Conservation (phyloP, 2,888 invertebrate species). For the Synergus umbraculus region DNA sequence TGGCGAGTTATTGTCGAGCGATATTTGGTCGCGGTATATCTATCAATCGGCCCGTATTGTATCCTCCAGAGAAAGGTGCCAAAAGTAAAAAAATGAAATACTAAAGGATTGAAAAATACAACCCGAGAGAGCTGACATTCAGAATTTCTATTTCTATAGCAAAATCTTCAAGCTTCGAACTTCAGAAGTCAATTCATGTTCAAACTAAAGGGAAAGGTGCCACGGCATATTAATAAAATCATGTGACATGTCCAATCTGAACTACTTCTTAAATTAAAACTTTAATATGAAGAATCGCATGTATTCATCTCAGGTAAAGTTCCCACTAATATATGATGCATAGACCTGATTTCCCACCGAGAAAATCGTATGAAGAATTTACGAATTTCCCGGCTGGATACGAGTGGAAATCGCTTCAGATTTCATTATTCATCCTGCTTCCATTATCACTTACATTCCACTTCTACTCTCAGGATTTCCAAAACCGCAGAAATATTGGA, state of each 20-base stretch:
- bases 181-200: too few relatives aligned
- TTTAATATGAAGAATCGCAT: not conserved
- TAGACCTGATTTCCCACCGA: not conserved
- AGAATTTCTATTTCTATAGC: not conserved
- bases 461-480: conserved; percentile 6
- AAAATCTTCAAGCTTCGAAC: not conserved
- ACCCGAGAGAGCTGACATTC: not conserved
- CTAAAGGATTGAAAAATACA: conserved; percentile 2
- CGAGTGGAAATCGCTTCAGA: not conserved
- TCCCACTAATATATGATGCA: not conserved
- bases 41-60: conserved; percentile 49
- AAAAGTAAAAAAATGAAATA: conserved; percentile 11
- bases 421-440: conserved; percentile 21
- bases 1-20: conserved; percentile 61
- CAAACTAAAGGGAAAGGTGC: not conserved
- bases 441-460: conserved; percentile 28
- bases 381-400: not conserved
- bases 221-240: not conserved
- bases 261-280: not conserved
- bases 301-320: not conserved
- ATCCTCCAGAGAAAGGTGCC: conserved; percentile 32
- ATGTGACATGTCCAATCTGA: not conserved
- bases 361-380: not conserved
- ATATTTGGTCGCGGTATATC: conserved; percentile 51
- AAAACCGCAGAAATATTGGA: conserved; percentile 21